These are phyloP conservation scores for Stratiomys singularior DNA, from an alignment of 2,888 invertebrate species.

Conservation along the genomic window DNA sequence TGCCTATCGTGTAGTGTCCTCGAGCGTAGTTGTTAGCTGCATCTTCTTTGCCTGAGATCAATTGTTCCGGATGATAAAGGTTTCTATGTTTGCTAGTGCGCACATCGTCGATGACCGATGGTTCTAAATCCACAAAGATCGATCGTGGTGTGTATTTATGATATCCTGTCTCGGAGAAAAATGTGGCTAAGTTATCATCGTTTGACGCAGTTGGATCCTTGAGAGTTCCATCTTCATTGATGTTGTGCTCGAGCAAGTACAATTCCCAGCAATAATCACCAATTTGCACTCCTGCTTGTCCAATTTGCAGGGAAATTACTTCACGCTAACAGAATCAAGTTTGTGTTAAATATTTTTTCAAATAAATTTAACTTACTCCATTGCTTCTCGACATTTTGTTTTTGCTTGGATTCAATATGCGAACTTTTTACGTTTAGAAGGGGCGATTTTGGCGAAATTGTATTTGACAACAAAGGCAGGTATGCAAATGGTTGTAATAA, in stretches of 20 bases:
- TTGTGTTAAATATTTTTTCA: not conserved
- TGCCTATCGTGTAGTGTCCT: constrained; percentile 83
- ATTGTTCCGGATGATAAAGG: constrained; percentile 84
- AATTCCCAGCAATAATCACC: constrained; percentile 88
- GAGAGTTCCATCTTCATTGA: constrained; percentile 81
- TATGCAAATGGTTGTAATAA: too few species aligned
- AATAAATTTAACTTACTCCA: constrained; percentile 16
- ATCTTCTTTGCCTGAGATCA: constrained; percentile 86
- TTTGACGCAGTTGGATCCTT: constrained; percentile 64
- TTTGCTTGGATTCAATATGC: too few species aligned
- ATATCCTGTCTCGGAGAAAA: constrained; percentile 84
- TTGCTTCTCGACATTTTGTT: constrained; percentile 12
- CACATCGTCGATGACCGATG: constrained; percentile 82
- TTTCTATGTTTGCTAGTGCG: constrained; percentile 74
- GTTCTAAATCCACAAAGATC: constrained; percentile 70
- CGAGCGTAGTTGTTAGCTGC: constrained; percentile 90
- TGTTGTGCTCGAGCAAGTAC: constrained; percentile 84
- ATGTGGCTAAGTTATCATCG: constrained; percentile 73
- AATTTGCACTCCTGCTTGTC: constrained; percentile 87
- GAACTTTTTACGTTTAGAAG: too few species aligned
- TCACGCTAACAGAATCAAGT: constrained; percentile 75
- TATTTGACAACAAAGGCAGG: too few species aligned
- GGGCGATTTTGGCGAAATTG: too few species aligned
- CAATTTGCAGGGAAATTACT: constrained; percentile 87
- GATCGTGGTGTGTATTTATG: constrained; percentile 91